These are phyloP conservation scores for Empidonax alnorum DNA, from an alignment of 2,113 vertebrate genomes.

Conservation along the genomic window DNA sequence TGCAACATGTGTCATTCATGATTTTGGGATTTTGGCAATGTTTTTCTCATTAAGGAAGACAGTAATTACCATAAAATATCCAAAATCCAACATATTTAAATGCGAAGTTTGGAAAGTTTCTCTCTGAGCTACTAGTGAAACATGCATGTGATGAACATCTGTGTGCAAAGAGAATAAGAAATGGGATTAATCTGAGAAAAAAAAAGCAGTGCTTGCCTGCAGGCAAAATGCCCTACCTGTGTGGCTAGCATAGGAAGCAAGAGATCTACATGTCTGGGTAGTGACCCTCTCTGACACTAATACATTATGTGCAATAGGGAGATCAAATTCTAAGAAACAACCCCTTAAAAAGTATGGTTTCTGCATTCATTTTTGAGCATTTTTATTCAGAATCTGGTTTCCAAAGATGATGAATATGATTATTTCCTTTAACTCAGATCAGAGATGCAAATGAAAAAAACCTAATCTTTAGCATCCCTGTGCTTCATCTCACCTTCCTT, in stretches of 20 bases:
- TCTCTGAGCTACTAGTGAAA: not conserved
- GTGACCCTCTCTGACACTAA: not conserved
- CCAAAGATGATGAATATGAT: not conserved
- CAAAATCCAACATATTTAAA: not conserved
- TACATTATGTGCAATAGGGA: not conserved
- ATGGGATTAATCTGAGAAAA: not conserved
- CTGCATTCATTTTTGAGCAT: not conserved
- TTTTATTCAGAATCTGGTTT: not conserved
- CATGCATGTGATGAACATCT: not conserved
- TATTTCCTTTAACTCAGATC: not conserved
- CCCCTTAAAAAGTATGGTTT: fast-evolving
- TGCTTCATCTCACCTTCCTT: not conserved
- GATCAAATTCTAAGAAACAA: not conserved
- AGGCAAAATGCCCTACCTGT: not conserved
- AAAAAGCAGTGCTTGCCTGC: not conserved
- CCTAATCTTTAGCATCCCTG: not conserved
- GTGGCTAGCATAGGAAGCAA: not conserved
- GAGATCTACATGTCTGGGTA: not conserved
- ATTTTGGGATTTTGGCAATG: not conserved
- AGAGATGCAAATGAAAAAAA: not conserved
- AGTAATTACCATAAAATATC: not conserved
- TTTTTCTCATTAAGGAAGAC: not conserved
- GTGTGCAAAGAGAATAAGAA: not conserved
- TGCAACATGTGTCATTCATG: not conserved
- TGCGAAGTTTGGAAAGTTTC: not conserved